phyloP scores from a whole-genome alignment of 2,888 invertebrate species.

The Euclidia mi region DNA sequence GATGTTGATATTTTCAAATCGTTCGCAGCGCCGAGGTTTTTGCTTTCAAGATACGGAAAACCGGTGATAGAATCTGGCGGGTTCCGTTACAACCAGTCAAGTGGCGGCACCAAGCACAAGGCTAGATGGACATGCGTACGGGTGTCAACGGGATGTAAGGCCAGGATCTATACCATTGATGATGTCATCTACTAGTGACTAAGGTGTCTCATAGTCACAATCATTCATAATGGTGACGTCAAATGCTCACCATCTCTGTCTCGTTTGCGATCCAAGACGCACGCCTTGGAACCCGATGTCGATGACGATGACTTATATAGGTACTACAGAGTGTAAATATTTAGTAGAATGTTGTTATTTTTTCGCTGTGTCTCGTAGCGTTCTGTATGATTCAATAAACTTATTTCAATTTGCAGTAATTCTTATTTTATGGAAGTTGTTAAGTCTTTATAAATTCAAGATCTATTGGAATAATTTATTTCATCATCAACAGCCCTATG shows the following conservation, averaged over 20 bases:
- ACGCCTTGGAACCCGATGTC: no score
- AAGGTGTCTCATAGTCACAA: conserved; percentile 22
- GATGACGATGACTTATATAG: no score
- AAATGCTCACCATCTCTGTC: no score
- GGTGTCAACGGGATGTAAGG: conserved; percentile 35
- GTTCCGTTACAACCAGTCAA: conserved; percentile 33
- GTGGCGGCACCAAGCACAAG: conserved; percentile 13
- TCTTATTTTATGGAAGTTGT: background rate
- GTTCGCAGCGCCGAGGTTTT: conserved; percentile 30
- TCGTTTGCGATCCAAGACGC: no score
- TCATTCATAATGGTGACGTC: conserved; percentile 12
- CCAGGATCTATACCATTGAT: conserved; percentile 29
- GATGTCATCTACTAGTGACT: conserved; percentile 21
- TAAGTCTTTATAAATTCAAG: no score
- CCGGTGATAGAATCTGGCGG: conserved; percentile 22
- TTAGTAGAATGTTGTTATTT: background rate
- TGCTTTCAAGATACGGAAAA: conserved; percentile 26
- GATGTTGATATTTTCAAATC: background rate
- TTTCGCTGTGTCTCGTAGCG: no score
- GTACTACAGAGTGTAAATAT: no score
- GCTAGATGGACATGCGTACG: conserved; percentile 36
- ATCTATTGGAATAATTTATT: no score
- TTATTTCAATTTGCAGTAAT: background rate
- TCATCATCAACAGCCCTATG: no score
- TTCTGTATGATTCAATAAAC: background rate